Base-by-base conservation (phyloP, 2,113 vertebrate species). In the Burhinus oedicnemus region DNA sequence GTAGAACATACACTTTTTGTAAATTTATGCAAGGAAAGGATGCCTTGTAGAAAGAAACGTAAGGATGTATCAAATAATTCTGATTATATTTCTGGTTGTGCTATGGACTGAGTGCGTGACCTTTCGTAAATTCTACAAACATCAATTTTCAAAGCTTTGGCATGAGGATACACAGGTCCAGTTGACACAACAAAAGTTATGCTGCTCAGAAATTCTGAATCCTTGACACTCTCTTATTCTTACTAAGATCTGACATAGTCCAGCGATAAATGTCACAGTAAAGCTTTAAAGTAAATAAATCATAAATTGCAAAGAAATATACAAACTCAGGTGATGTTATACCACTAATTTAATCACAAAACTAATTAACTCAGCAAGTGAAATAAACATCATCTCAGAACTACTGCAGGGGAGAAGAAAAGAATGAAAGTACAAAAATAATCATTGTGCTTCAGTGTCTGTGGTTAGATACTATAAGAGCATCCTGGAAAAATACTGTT, bases 91-190 rank as follows among this genome's bases (percentile, higher is more conserved):
- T 82, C 51, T 70, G 23, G 60, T 27, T 90, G 29, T 38, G 17
- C 6, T 52, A 8, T 44, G 32, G 34, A 70, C 15, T 6, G 7
- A 66, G 15, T 12, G 44, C 18, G 64, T 0, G 0, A 66, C 15
- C 11, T 22, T 52, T 34, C 13, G 12, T 29, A 49, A 70, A 14
- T 23, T 8, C 23, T 26, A 27, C 15, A 74, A 69, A 45, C 2
- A 32, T 23, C 44, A 32, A 42, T 45, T 91, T 83, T 64, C 76
- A 42, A 71, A 45, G 14, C 26, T 86, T 83, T 86, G 16, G 7
- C 25, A 45, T 20, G 7, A 83, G 45, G 32, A 36, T 34, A 62
- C 27, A 68, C 27, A 68, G 57, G 42, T 71, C 30, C 27, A 45
- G 16, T 5, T 36, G 9, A 70, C 15, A 23, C 13, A 70, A 9